Base-by-base conservation (phyloP, 2,113 vertebrate genomes). In the Protobothrops flavoviridis region DNA sequence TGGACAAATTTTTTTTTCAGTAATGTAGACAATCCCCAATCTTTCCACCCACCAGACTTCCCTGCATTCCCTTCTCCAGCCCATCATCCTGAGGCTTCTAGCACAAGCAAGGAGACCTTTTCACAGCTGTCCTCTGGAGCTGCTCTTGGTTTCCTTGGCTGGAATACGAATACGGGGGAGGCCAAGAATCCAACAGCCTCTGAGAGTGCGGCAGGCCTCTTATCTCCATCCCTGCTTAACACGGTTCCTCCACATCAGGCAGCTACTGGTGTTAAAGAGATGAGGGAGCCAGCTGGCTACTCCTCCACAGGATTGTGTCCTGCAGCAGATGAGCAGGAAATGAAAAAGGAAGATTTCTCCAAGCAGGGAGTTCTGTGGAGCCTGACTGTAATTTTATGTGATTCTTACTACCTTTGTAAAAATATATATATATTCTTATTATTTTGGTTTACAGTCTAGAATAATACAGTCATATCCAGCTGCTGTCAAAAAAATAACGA, bases 161-260 rank as follows among this genome's bases (percentile, higher is more conserved):
- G 56, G 56, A 23, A 52, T n/a, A 24, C 3, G 48, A 89, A 86
- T 4, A 20, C 4, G 55, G 90, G 91, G 90, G 94, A 94, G 92
- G 90, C 93, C 39, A 43, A 43, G 69, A 87, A 81, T 89, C 39
- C 8, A 33, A 89, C 48, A 86, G 69, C 87, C 64, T 89, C 90
- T 15, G 33, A 64, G 61, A 86, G 87, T 26, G 56, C 56, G 2
- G 33, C 33, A 52, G 3, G 45, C 87, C 87, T 88, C 64, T 94
- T 94, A 94, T 94, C 93, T 94, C 87, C 48, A 92, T 89, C 69
- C 91, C 24, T 61, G 17, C 52, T 94, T 94, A 86, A 89, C 61
- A 91, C 55, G 23, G 55, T 61, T 92, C 55, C 55, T 94, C 86
- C 69, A 7, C 90, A 92, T 21, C 26, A 17, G 33, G 55, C 74